Conservation (phyloP, 2,113 vertebrate genomes). For the Lampris megalopsis region DNA sequence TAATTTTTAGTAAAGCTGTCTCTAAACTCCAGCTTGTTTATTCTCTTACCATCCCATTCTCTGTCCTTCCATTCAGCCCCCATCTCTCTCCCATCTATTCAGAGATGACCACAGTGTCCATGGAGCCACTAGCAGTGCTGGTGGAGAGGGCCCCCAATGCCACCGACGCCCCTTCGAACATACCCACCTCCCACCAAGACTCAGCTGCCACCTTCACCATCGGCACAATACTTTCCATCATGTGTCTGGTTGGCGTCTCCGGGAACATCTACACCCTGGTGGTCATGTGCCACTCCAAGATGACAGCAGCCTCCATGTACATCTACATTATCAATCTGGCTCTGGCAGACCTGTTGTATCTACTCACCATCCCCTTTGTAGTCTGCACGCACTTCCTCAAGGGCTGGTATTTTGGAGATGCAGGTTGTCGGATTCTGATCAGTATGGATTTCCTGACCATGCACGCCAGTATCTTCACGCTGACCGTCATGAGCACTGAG, state of each 20-base stretch:
- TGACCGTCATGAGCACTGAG: slow-evolving; percentile 93
- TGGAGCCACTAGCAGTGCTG: slow-evolving; percentile 71
- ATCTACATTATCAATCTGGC: slow-evolving; percentile 94
- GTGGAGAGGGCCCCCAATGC: slow-evolving; percentile 74
- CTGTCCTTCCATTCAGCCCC: not conserved
- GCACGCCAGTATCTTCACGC: slow-evolving; percentile 94
- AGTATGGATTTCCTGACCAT: slow-evolving; percentile 94
- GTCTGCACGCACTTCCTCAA: slow-evolving; percentile 92
- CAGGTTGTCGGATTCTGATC: slow-evolving; percentile 88
- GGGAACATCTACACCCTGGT: slow-evolving; percentile 93
- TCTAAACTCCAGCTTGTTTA: not conserved
- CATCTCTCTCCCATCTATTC: slow-evolving; percentile 6
- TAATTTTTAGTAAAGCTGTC: no score
- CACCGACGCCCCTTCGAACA: slow-evolving; percentile 33
- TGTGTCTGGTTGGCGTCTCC: slow-evolving; percentile 89
- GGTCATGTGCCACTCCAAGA: slow-evolving; percentile 91
- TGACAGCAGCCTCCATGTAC: slow-evolving; percentile 91
- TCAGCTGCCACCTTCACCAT: slow-evolving; percentile 87
- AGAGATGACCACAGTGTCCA: slow-evolving; percentile 80
- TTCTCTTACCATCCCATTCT: no score
- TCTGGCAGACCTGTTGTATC: slow-evolving; percentile 90
- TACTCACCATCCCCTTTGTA: slow-evolving; percentile 92
- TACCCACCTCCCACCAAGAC: slow-evolving; percentile 78
- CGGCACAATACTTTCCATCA: slow-evolving; percentile 87
- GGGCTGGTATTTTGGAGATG: slow-evolving; percentile 91